Conservation (phyloP, 2,113 vertebrate species). For the Scatophagus argus region DNA sequence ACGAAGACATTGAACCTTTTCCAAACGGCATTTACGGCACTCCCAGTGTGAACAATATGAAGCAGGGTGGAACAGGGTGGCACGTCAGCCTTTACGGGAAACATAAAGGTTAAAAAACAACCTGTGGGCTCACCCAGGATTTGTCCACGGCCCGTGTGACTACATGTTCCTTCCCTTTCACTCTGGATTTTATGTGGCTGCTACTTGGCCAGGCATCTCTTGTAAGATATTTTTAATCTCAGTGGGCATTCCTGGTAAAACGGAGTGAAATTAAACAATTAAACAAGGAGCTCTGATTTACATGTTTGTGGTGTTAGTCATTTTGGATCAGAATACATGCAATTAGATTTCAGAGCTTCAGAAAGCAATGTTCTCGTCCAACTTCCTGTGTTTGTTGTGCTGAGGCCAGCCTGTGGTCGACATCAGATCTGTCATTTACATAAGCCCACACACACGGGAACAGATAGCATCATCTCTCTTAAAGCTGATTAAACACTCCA, state of each 20-base stretch:
- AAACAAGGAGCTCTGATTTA: neutral
- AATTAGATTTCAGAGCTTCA: neutral
- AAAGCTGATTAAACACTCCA: slow-evolving; percentile 23
- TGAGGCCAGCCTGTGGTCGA: slow-evolving; percentile 12
- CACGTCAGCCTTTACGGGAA: neutral
- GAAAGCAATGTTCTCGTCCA: neutral
- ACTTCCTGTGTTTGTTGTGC: slow-evolving; percentile 4
- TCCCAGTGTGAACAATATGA: slow-evolving; percentile 10
- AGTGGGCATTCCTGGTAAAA: too few species aligned
- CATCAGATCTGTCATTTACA: slow-evolving; percentile 52
- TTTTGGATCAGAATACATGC: neutral
- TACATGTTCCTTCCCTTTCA: too few species aligned
- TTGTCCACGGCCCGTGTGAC: too few species aligned
- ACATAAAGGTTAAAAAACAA: slow-evolving; percentile 1
- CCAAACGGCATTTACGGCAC: neutral
- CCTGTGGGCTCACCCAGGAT: rapidly evolving
- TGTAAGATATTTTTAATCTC: too few species aligned
- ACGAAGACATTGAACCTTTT: neutral
- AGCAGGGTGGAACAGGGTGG: neutral
- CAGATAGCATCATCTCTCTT: slow-evolving; percentile 19
- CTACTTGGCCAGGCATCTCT: too few species aligned
- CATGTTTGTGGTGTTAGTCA: neutral
- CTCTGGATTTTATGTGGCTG: too few species aligned
- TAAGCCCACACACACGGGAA: neutral
- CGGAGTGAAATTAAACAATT: too few species aligned